Evolutionary conservation across 2,797 vertebrate species (phyloP).

Genomic region (Halcyon leucocephala): DNA sequence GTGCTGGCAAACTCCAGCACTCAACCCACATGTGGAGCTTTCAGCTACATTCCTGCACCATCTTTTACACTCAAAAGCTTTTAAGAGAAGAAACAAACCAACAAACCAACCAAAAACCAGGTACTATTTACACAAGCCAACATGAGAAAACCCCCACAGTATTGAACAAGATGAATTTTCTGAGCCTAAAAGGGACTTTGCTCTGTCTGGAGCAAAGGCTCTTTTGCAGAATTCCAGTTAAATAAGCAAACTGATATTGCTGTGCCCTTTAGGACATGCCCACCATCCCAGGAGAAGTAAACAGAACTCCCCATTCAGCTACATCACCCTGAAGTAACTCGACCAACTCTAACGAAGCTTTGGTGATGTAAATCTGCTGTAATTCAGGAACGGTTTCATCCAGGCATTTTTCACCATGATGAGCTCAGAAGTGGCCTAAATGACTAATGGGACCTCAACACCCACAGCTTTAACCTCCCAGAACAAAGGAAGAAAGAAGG

Average conservation of each 20-base stretch:
- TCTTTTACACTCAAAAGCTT: background rate
- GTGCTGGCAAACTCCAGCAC: background rate
- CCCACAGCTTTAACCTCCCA: conserved; percentile 58
- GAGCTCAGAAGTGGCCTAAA: conserved; percentile 33
- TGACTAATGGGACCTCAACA: conserved; percentile 52
- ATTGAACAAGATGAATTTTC: background rate
- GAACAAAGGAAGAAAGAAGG: conserved; percentile 39
- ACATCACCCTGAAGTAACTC: background rate
- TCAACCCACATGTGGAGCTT: background rate
- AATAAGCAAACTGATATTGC: background rate
- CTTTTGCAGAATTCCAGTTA: background rate
- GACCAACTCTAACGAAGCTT: background rate
- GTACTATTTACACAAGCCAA: background rate
- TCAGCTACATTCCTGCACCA: background rate
- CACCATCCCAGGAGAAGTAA: background rate
- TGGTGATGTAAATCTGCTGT: background rate
- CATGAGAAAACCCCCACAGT: background rate
- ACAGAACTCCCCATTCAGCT: background rate
- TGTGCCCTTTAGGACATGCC: background rate
- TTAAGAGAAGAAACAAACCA: background rate
- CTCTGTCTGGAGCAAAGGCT: background rate
- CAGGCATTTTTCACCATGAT: background rate
- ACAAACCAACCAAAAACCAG: background rate
- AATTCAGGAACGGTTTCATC: background rate
- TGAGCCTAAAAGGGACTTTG: background rate